Percentiles rank a stretch among this genome's conserved stretches.
Evolutionary conservation across 2,797 vertebrate genomes (phyloP).

Genomic region (Helostoma temminkii): DNA sequence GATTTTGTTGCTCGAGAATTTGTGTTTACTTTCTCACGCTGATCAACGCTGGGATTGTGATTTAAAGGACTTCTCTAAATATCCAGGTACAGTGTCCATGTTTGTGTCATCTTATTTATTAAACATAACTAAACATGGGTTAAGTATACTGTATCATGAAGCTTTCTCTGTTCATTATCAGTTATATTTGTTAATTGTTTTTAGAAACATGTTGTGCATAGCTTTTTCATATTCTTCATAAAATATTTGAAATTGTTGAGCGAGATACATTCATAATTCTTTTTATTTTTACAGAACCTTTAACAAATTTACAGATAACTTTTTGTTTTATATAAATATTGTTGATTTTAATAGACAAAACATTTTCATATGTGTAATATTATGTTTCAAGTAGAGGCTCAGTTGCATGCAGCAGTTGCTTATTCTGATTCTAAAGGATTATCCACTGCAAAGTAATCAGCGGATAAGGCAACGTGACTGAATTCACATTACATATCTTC

Average conservation of each 20-base stretch:
- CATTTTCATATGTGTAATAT: conserved; percentile 14
- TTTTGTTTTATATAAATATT: neutral
- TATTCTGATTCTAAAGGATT: conserved; percentile 80
- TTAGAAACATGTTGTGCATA: neutral
- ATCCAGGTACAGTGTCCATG: conserved; percentile 29
- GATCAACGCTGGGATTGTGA: conserved; percentile 6
- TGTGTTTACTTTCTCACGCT: conserved; percentile 33
- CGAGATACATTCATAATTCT: neutral
- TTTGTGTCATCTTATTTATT: conserved; percentile 1
- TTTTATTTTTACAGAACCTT: no score
- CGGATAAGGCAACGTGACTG: conserved; percentile 79
- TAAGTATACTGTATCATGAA: neutral
- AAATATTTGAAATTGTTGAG: neutral
- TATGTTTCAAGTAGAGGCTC: conserved; percentile 56
- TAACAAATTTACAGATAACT: neutral
- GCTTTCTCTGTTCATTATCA: neutral
- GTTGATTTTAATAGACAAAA: conserved; percentile 11
- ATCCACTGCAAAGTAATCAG: conserved; percentile 81
- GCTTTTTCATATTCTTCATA: neutral
- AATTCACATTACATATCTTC: conserved; percentile 77
- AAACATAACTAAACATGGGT: neutral
- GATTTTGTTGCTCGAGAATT: conserved; percentile 29
- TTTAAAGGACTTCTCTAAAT: conserved; percentile 32
- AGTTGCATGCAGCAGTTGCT: conserved; percentile 76
- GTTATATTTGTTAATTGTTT: neutral